Percentiles rank a stretch among this genome's conserved stretches.
phyloP scores from a whole-genome alignment of 1,140 invertebrate species.

The Pogonomyrmex barbatus region DNA sequence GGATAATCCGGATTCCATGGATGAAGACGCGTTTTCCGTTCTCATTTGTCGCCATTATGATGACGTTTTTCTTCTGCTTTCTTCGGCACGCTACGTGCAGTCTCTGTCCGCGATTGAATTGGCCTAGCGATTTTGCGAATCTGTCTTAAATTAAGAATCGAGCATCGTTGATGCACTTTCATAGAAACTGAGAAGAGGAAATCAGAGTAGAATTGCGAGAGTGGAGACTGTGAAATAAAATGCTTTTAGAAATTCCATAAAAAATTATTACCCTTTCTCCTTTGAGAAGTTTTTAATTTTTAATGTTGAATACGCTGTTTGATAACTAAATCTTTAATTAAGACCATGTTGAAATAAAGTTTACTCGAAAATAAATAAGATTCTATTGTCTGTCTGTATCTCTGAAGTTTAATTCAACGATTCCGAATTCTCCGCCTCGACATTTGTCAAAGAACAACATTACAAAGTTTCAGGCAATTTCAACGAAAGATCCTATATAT shows the following conservation, averaged over 20 bases:
- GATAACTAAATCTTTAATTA: constrained; percentile 30
- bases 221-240: constrained; percentile 6
- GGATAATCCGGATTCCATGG: constrained; percentile 67
- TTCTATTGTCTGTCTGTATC: constrained; percentile 6
- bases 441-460: constrained; percentile 54
- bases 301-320: not conserved
- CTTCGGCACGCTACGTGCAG: not conserved
- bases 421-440: constrained; percentile 40
- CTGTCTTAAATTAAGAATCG: constrained; percentile 48
- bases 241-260: not conserved
- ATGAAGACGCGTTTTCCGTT: constrained; percentile 18
- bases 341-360: constrained; percentile 23
- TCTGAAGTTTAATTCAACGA: constrained; percentile 47
- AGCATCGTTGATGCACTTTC: constrained; percentile 53
- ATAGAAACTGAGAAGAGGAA: constrained; percentile 26
- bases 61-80: not conserved
- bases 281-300: not conserved
- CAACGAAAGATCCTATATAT: not conserved
- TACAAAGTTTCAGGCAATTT: constrained; percentile 44
- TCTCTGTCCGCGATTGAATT: constrained; percentile 68
- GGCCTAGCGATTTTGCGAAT: constrained; percentile 66
- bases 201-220: not conserved
- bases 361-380: constrained; percentile 52
- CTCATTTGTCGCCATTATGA: constrained; percentile 43
- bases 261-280: constrained; percentile 8